Evolutionary conservation across 2,797 vertebrate genomes (phyloP).

Genomic region (Eulemur mongoz): DNA sequence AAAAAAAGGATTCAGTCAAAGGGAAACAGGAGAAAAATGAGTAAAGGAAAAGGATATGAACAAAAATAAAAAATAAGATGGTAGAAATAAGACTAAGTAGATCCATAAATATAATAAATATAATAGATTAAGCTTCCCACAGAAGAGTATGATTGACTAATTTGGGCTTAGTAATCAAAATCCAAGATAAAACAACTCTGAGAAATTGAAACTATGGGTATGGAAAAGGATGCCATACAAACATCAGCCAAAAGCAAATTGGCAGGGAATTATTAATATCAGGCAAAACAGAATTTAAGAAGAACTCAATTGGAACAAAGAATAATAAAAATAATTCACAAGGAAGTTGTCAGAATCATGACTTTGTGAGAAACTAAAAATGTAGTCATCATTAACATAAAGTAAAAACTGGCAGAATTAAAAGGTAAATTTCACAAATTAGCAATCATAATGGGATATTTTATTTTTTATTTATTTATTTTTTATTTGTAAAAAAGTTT

Average conservation of each 20-base stretch:
- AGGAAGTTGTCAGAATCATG: neutral
- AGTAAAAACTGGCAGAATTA: neutral
- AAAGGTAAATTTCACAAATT: neutral
- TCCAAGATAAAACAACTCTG: neutral
- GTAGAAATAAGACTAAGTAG: neutral
- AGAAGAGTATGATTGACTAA: neutral
- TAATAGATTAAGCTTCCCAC: neutral
- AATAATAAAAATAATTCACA: neutral
- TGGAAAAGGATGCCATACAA: neutral
- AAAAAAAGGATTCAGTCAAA: neutral
- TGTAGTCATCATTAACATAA: neutral
- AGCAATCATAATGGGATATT: neutral
- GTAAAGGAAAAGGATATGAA: neutral
- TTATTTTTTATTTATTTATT: neutral
- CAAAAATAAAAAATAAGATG: neutral
- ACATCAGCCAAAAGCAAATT: neutral
- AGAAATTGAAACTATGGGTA: neutral
- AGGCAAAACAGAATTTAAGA: neutral
- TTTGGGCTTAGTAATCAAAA: neutral
- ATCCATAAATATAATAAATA: neutral
- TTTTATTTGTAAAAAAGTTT: neutral
- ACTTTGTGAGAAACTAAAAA: neutral
- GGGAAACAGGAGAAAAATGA: neutral
- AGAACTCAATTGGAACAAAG: neutral
- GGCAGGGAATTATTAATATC: neutral